A percentile compares a stretch with the other conserved stretches of the same genome.
Conservation (phyloP, 2,888 invertebrate species). For the Cephus sareptanus region DNA sequence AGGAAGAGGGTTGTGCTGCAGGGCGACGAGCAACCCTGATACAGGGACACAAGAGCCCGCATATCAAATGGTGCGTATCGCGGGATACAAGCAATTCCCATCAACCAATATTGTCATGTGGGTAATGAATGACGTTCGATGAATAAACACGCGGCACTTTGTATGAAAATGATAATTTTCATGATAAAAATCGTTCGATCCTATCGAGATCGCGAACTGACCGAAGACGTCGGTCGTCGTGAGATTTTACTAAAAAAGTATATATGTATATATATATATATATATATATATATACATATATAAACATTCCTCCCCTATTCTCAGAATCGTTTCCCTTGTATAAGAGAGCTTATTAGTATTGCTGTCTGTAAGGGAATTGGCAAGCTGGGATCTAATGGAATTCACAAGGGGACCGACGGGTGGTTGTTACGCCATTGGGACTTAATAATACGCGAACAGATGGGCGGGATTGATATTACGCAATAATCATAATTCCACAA, state of each 20-base stretch:
- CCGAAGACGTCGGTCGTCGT: not conserved
- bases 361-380: not conserved
- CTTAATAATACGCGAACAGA: conserved; percentile 23
- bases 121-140: conserved; percentile 63
- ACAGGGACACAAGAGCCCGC: conserved; percentile 48
- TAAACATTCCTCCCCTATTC: not conserved
- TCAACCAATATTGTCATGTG: conserved; percentile 65
- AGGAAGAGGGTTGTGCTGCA: conserved; percentile 8
- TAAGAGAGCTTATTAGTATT: not conserved
- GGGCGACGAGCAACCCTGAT: conserved; percentile 12
- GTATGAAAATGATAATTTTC: conserved; percentile 47
- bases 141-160: conserved; percentile 60
- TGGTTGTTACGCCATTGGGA: conserved; percentile 10
- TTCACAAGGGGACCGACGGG: not conserved
- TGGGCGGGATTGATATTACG: conserved; percentile 20
- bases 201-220: not conserved
- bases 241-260: not conserved
- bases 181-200: conserved; percentile 18
- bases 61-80: conserved; percentile 64
- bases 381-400: not conserved
- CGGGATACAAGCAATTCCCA: conserved; percentile 63
- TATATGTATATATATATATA: not conserved
- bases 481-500: conserved; percentile 25
- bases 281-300: no score
- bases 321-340: not conserved